Conservation (phyloP, 2,113 vertebrate species). For the human region GRCh38 chr2:193311501-193312000, state of each 20-base stretch:
- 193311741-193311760: background rate
- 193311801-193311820: background rate
- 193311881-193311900: background rate
- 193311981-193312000: background rate
- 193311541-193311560: background rate
- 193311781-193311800: background rate
- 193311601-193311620: background rate
- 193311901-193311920: background rate
- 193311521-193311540: background rate
- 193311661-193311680: background rate
- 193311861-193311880: background rate
- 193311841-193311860: background rate
- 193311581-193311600: background rate
- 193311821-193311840: background rate
- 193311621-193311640: background rate
- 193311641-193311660: background rate
- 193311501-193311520: background rate
- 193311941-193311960: background rate
- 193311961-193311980: background rate
- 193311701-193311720: background rate
- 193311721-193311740: background rate
- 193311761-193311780: background rate
- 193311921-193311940: background rate
- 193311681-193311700: background rate
- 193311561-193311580: background rate